Evolutionary conservation across 2,888 invertebrate genomes (phyloP), one percentile per base, ranked within the genome.

Genomic region (Epicampocera succincta): DNA sequence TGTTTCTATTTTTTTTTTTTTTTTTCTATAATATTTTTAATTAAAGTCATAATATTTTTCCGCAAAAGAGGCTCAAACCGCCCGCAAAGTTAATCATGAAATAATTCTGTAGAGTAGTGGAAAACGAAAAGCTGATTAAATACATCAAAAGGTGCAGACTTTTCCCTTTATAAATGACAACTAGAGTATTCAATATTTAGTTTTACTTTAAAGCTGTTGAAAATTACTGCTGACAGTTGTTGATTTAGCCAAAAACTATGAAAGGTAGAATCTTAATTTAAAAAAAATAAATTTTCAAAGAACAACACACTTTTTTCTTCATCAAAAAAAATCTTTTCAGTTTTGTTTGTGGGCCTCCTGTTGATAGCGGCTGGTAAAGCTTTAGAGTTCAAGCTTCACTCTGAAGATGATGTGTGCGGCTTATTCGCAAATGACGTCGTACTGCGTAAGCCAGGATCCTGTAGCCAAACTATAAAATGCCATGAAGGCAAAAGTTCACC

Each of bases 381-480:
- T 8, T 6, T n/a, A 2, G 9, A 3, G 0, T n/a, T 19, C 3
- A 4, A 48, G 19, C 40, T 54, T 11, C 5, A 77, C 13, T 2
- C 77, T 4, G 19, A 65, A 0, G 71, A 85, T 21, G 88, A 89
- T 15, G 65, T 89, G 6, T 90, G 89, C 15, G 85, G 87, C 0
- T 84, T 87, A 0, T 87, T 88, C 17, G 65, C 84, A 29, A 84
- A 89, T 71, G 86, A 84, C 13, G 84, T 81, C 0, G 42, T 69
- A 2, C 52, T 90, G 4, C 89, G 90, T 0, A 81, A 87, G 56
- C 88, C 89, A 0, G 88, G 88, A 12, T 80, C 84, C 8, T 90
- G 89, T 44, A 33, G 72, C 6, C 60, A 85, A 3, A 83, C 80
- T 19, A 84, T 88, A 6, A 63, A 38, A 3, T 90, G 90, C 52